Evolutionary conservation across 2,888 invertebrate species (phyloP), one percentile per base, ranked within the genome.

Genomic region (Crocallis elinguaria): DNA sequence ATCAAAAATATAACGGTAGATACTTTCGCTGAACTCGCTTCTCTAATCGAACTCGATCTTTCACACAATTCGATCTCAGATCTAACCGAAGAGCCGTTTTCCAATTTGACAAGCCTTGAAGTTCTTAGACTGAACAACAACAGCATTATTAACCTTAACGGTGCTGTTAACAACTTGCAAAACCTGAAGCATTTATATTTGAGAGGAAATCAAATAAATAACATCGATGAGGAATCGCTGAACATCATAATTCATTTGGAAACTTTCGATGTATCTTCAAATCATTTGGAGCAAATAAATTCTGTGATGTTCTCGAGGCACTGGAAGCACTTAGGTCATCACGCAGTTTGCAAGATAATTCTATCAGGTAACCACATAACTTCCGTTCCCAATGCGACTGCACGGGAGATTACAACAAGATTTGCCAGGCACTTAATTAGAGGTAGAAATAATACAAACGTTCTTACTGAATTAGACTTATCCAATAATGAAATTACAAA

Each of bases 201-300:
- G 8, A 75, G 69, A 57, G 72, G 78, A 0, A 90, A 90, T 64
- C 53, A 79, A 8, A 82, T 90, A 44, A 60, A 80, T 16, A 75
- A 78, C 29, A 79, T 90, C 7, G 79, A 85, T 35, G 75, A 73
- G 0, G 67, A 78, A 27, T 86, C 88, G 0, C 69, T 87, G 0
- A 78, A 82, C 60, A 79, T 82, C 4, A 86, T 89, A 23, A 69
- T 73, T 16, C 86, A 90, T 62, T 75, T 91, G 33, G 79, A 86
- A 69, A 88, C 86, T 0, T 86, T 90, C 23, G 90, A 90, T 50
- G 66, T 89, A 16, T 88, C 90, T 0, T 67, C 65, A 29, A 91
- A 91, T 57, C 65, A 82, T 36, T 58, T 91, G 9, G 71, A 79
- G 29, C 44, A 70, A 27, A 61, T 89, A 16, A 76, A 75, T n/a